A percentile compares a stretch with the other conserved stretches of the same genome.
phyloP scores from a whole-genome alignment of 2,888 invertebrate genomes.

The Anagyrus pseudococci region DNA sequence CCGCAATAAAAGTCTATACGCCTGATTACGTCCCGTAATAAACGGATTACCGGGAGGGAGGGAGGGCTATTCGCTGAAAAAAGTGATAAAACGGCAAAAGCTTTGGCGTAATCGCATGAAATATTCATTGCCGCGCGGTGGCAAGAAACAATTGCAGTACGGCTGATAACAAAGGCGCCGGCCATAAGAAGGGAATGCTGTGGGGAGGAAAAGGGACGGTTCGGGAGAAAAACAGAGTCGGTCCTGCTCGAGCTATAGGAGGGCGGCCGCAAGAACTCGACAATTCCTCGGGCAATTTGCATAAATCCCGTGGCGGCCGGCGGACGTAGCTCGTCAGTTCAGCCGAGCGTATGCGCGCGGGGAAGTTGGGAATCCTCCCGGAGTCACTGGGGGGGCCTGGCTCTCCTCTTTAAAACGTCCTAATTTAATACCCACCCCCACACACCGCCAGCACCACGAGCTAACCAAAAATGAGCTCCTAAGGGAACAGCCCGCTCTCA shows the following conservation, averaged over 20 bases:
- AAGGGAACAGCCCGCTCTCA: background rate
- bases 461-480: background rate
- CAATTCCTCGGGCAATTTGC: slow-evolving; percentile 19
- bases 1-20: too few relatives aligned
- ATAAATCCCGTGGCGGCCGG: slow-evolving; percentile 15
- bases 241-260: background rate
- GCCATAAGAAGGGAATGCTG: too few relatives aligned
- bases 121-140: background rate
- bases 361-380: background rate
- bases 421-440: slow-evolving; percentile 16
- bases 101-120: background rate
- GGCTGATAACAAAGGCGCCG: background rate
- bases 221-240: background rate
- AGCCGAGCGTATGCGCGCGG: background rate
- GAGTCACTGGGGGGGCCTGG: background rate
- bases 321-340: background rate
- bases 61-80: too few relatives aligned
- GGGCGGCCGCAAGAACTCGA: background rate
- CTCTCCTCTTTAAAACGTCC: background rate
- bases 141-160: background rate
- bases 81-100: too few relatives aligned
- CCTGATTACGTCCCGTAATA: too few relatives aligned
- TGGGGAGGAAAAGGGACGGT: background rate
- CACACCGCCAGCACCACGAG: too few relatives aligned
- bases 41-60: too few relatives aligned